A percentile compares a stretch with the other conserved stretches of the same genome.
Conservation (phyloP, 2,797 vertebrate species). For the Florisuga fusca region DNA sequence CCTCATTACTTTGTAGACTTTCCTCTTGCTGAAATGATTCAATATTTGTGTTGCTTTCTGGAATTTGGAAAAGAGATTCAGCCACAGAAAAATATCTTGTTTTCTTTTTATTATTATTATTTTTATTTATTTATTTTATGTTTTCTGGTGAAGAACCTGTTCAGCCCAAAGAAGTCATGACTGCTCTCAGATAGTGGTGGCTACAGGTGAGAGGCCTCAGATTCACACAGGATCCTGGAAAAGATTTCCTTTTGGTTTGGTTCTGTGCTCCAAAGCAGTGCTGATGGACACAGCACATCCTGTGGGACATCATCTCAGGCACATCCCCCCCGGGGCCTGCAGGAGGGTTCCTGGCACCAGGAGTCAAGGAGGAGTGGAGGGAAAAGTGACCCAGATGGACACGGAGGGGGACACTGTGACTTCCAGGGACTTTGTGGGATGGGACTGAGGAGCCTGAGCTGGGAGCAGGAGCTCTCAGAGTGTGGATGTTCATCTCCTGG, state of each 20-base stretch:
- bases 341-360: background rate
- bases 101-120: too few relatives aligned
- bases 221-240: background rate
- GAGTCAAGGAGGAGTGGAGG: background rate
- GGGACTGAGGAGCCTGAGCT: background rate
- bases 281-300: background rate
- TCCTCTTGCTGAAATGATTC: slow-evolving; percentile 1
- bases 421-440: background rate
- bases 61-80: background rate
- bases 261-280: background rate
- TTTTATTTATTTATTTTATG: background rate
- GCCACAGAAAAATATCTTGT: background rate
- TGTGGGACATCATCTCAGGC: background rate
- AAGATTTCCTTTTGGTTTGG: background rate
- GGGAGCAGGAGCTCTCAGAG: background rate
- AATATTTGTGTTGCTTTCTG: background rate
- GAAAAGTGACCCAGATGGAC: background rate
- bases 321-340: background rate
- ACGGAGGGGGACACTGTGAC: background rate
- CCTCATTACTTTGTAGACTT: slow-evolving; percentile 14
- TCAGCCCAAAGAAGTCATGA: background rate
- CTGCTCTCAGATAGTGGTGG: background rate
- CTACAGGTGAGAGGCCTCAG: background rate
- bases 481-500: background rate
- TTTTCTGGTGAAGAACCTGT: background rate